phyloP scores from a whole-genome alignment of 2,888 invertebrate genomes.

The Drosophila conformis region DNA sequence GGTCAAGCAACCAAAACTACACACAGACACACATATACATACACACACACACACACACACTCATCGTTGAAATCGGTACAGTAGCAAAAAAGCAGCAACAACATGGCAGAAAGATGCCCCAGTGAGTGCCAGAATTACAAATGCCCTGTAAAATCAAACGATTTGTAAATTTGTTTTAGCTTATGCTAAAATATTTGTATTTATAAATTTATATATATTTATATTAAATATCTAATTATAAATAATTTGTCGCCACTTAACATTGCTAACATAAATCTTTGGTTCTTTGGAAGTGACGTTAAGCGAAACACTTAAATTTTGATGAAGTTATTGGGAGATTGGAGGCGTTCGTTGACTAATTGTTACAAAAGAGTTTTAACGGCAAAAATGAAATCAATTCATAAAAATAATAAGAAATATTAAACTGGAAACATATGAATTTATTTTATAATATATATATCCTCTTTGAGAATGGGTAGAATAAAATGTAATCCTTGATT shows the following conservation, averaged over 20 bases:
- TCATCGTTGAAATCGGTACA: slow-evolving; percentile 45
- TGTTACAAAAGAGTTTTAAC: background rate
- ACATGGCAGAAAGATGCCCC: background rate
- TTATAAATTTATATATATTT: too few relatives aligned
- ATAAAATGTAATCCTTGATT: background rate
- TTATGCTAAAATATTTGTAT: too few relatives aligned
- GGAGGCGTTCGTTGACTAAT: background rate
- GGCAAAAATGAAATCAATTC: too few relatives aligned
- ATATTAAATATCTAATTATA: background rate
- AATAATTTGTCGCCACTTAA: background rate
- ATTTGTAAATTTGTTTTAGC: background rate
- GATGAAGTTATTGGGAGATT: background rate
- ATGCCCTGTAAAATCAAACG: slow-evolving; percentile 5
- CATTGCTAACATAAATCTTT: background rate
- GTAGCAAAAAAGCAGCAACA: slow-evolving; percentile 33
- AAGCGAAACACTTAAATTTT: background rate
- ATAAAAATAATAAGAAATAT: too few relatives aligned
- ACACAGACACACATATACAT: slow-evolving; percentile 15
- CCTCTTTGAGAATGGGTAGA: background rate
- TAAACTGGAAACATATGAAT: background rate
- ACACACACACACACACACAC: slow-evolving; percentile 24
- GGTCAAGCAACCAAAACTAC: slow-evolving; percentile 56
- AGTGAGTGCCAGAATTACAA: background rate
- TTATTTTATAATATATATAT: background rate
- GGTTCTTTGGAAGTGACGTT: too few relatives aligned